phyloP scores from a whole-genome alignment of 2,888 invertebrate genomes.

The Orthosia incerta region DNA sequence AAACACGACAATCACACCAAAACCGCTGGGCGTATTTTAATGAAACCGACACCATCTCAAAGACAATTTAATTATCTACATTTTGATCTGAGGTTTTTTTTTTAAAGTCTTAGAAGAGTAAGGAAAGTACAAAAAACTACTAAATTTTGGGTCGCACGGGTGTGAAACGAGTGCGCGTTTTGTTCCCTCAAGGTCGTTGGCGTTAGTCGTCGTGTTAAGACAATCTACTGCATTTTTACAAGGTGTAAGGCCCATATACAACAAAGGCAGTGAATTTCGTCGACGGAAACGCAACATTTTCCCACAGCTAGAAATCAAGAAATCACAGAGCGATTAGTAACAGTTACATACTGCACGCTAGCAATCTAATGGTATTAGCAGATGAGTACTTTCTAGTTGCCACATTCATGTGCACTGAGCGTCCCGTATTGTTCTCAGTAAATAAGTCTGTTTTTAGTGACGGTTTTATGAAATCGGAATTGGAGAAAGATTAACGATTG shows the following conservation, averaged over 20 bases:
- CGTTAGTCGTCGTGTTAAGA: too few relatives aligned
- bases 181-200: too few relatives aligned
- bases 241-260: too few relatives aligned
- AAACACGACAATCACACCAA: too few relatives aligned
- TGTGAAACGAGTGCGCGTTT: too few relatives aligned
- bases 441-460: conserved; percentile 26
- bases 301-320: conserved; percentile 51
- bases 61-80: too few relatives aligned
- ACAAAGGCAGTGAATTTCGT: conserved; percentile 2
- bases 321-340: conserved; percentile 44
- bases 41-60: too few relatives aligned
- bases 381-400: conserved; percentile 59
- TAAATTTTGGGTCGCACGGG: too few relatives aligned
- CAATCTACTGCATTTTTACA: neutral
- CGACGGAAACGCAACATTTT: conserved; percentile 34
- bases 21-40: too few relatives aligned
- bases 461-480: conserved; percentile 27
- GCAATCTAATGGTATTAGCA: conserved; percentile 44
- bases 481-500: conserved; percentile 14
- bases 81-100: too few relatives aligned
- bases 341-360: conserved; percentile 51
- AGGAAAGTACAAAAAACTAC: too few relatives aligned
- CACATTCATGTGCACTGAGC: conserved; percentile 60
- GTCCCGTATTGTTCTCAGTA: conserved; percentile 56
- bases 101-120: too few relatives aligned